A percentile compares a stretch with the other conserved stretches of the same genome.
These are phyloP conservation scores for Ecliptopera silaceata DNA, from an alignment of 2,888 invertebrate species.

Conservation along the genomic window DNA sequence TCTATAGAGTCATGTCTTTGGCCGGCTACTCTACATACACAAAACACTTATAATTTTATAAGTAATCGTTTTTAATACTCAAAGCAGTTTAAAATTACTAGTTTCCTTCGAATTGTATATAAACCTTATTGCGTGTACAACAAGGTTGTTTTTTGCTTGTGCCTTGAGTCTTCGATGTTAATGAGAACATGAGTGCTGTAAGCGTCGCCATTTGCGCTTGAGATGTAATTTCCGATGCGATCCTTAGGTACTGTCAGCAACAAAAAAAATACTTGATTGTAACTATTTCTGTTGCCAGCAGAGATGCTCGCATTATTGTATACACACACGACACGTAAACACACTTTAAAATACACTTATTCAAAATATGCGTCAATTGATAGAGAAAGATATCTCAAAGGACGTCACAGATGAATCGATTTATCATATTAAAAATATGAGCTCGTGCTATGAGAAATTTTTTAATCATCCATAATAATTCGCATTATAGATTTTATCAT, in stretches of 20 bases:
- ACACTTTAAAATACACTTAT: too few relatives aligned
- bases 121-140: background rate
- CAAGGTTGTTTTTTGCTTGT: constrained; percentile 35
- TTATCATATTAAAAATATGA: too few relatives aligned
- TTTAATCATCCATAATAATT: too few relatives aligned
- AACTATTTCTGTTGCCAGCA: too few relatives aligned
- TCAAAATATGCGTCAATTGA: too few relatives aligned
- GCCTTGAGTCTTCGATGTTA: constrained; percentile 46
- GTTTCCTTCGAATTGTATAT: background rate
- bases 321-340: background rate
- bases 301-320: too few relatives aligned
- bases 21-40: constrained; percentile 7
- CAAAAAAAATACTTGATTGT: constrained; percentile 47
- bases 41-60: constrained; percentile 28
- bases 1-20: constrained; percentile 9
- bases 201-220: constrained; percentile 62
- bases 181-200: constrained; percentile 59
- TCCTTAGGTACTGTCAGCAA: constrained; percentile 43
- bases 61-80: constrained; percentile 32
- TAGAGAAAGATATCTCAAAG: too few relatives aligned
- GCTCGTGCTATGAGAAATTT: too few relatives aligned
- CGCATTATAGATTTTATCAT: too few relatives aligned
- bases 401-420: too few relatives aligned
- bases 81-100: constrained; percentile 27
- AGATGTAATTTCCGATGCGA: constrained; percentile 73